phyloP scores from a whole-genome alignment of 2,888 invertebrate species.

The Villa cingulata region DNA sequence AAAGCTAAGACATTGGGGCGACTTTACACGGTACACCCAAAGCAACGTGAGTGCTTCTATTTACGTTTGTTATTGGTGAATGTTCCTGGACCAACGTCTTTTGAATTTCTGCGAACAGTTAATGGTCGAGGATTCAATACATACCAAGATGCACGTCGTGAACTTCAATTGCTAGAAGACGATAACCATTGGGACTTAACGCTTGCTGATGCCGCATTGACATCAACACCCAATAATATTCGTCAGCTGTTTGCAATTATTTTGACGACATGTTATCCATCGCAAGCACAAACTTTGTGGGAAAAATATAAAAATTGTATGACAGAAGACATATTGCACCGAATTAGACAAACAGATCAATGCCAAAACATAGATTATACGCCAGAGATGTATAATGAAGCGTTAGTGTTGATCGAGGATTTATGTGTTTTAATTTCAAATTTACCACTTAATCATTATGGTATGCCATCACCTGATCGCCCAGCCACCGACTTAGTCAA shows the following conservation, averaged over 20 bases:
- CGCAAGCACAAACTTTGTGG: slow-evolving; percentile 13
- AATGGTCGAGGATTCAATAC: slow-evolving; percentile 21
- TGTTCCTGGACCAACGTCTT: slow-evolving; percentile 21
- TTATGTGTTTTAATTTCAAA: too few relatives aligned
- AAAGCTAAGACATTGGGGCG: slow-evolving; percentile 21
- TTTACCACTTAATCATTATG: too few relatives aligned
- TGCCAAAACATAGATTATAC: too few relatives aligned
- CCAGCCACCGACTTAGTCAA: too few relatives aligned
- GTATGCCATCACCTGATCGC: too few relatives aligned
- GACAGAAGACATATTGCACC: slow-evolving; percentile 14
- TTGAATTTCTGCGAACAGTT: slow-evolving; percentile 22
- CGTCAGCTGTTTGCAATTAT: slow-evolving; percentile 17
- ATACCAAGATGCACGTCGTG: slow-evolving; percentile 5
- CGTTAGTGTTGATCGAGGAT: too few relatives aligned
- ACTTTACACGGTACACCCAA: slow-evolving; percentile 25
- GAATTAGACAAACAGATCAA: slow-evolving; percentile 5
- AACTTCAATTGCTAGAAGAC: slow-evolving; percentile 6
- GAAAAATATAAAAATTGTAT: slow-evolving; percentile 14
- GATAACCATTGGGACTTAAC: slow-evolving; percentile 14
- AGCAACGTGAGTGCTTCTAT: slow-evolving; percentile 20
- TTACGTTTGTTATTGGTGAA: too few relatives aligned
- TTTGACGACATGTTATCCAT: slow-evolving; percentile 14
- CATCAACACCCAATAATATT: slow-evolving; percentile 10
- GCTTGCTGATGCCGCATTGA: slow-evolving; percentile 12
- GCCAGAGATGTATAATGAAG: too few relatives aligned